Evolutionary conservation across 2,797 vertebrate genomes (phyloP), one percentile per base, ranked within the genome.

Genomic region (Sebastolobus altivelis): DNA sequence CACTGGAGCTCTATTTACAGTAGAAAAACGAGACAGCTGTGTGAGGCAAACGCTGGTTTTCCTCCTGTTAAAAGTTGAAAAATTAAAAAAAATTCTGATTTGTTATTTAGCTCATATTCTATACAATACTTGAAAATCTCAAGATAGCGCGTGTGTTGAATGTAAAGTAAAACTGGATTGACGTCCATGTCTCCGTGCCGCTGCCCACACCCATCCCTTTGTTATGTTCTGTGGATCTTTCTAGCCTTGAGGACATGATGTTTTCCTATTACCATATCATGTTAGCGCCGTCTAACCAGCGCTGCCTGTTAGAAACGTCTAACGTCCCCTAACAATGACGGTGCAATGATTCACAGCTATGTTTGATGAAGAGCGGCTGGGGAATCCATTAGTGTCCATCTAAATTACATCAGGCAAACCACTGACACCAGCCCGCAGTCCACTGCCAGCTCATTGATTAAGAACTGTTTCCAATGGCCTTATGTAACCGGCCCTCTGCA

Each of bases 301-400:
- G 74, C 68, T 49, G 65, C 76, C 72, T 72, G 68, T 80, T 88
- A 67, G 29, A 80, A 75, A 85, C 54, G 80, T 78, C 71, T 79
- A 75, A 85, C 71, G 77, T 63, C 66, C 58, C 46, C 27, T 61
- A 65, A 79, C 85, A 82, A 35, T 76, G 62, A 83, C 76, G 79
- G 81, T 68, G 63, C 77, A 75, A 77, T 91, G 87, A 90, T 95
- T 94, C 89, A 88, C 88, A 89, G 88, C 77, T 74, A 65, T 87
- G 88, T 89, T 83, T 86, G 89, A 89, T 89, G 75, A 92, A 80
- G 82, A 83, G 75, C 85, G 87, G 79, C 85, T 52, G 58, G 59
- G 77, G 69, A 90, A 93, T 90, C 91, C 85, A 93, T 93, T 93
- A 93, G 88, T 86, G 85, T 82, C 87, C 88, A 79, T 93, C 88